These are phyloP conservation scores for Agriotes lineatus DNA, from an alignment of 2,888 invertebrate genomes.

Conservation along the genomic window DNA sequence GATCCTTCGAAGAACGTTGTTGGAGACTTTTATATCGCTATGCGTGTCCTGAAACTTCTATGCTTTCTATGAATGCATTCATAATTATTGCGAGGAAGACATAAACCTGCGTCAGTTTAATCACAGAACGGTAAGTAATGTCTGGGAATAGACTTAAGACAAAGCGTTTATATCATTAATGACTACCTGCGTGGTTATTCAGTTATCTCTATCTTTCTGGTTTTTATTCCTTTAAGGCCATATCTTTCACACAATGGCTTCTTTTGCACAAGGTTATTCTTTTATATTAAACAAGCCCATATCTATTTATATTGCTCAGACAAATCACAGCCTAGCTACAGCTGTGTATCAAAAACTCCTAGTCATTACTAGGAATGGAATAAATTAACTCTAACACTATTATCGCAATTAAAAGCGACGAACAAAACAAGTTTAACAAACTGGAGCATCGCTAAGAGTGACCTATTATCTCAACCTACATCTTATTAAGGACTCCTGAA, in stretches of 20 bases:
- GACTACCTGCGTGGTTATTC: slow-evolving; percentile 11
- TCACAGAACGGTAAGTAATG: slow-evolving; percentile 8
- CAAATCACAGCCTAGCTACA: too few species aligned
- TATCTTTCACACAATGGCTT: slow-evolving; percentile 25
- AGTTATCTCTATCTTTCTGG: slow-evolving; percentile 14
- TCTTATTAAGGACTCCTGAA: slow-evolving; percentile 5
- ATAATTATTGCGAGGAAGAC: slow-evolving; percentile 4
- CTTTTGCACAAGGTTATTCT: slow-evolving; percentile 16
- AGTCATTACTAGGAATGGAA: too few species aligned
- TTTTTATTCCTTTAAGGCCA: slow-evolving; percentile 25
- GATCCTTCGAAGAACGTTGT: too few species aligned
- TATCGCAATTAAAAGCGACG: slow-evolving; percentile 2
- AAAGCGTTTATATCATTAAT: slow-evolving; percentile 6
- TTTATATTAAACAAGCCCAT: not conserved
- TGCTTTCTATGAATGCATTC: too few species aligned
- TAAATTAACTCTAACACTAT: not conserved
- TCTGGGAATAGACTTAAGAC: not conserved
- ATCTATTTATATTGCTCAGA: not conserved
- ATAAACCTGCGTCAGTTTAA: not conserved
- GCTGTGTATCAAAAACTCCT: too few species aligned
- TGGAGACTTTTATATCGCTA: too few species aligned
- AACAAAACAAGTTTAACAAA: slow-evolving; percentile 17
- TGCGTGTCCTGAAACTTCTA: too few species aligned
- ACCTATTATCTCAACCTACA: slow-evolving; percentile 26
- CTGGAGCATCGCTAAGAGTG: slow-evolving; percentile 7